Evolutionary conservation across 2,888 invertebrate species (phyloP), one percentile per base, ranked within the genome.

Genomic region (Lissonota sp.): DNA sequence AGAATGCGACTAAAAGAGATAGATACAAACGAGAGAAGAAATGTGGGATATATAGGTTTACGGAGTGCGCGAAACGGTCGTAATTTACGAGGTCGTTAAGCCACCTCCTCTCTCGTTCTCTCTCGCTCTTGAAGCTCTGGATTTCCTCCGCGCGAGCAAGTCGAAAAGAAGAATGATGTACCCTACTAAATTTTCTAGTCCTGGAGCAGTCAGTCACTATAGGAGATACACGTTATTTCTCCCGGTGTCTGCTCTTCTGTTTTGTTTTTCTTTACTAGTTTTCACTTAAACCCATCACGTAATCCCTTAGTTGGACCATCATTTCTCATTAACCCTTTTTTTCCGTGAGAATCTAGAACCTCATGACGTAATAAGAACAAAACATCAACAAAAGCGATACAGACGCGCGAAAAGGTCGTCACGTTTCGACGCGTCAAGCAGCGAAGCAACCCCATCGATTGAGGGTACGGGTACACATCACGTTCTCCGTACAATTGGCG

Each of bases 1-100:
- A n/a, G n/a, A n/a, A n/a, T n/a, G n/a, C n/a, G n/a, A n/a, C n/a
- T n/a, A n/a, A n/a, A n/a, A n/a, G n/a, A n/a, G n/a, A n/a, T n/a
- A n/a, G n/a, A n/a, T n/a, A n/a, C n/a, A n/a, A 53, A 62, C 67
- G 12, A 46, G 42, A 63, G n/a, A n/a, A n/a, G n/a, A n/a, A n/a
- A n/a, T n/a, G n/a, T 66, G 62, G 74, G 67, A 69, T 74, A 79
- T 75, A 83, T 70, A 80, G 75, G 69, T 78, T n/a, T n/a, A 80
- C 77, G 64, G 64, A 77, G 82, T 80, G 72, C 78, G 80, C 79
- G 79, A 83, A 83, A 83, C 80, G 73, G 60, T 74, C 67, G 80
- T 84, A 84, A 84, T 84, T 84, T 84, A 84, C 81, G 84, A 84
- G 83, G 80, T 83, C 84, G 84, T 84, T 84, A 84, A 84, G 83